Base-by-base conservation (phyloP, 2,797 vertebrate genomes). In the Paedocypris micromegethes region DNA sequence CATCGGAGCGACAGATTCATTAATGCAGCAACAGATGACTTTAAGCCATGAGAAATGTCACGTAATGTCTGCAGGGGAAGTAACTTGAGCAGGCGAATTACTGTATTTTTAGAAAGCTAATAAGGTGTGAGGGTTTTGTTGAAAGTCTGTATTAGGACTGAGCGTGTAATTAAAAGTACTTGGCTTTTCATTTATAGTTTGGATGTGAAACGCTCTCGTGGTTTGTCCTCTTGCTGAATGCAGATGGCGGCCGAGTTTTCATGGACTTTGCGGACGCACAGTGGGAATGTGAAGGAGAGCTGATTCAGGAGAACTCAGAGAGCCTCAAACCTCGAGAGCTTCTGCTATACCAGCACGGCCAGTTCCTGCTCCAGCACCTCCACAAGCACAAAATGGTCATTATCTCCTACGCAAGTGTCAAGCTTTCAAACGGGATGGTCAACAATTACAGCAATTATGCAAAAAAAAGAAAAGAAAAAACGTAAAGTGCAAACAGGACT, bases 341-440 rank as follows among this genome's bases (percentile, higher is more conserved):
- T 42, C 80, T 92, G 45, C 75, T 92, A 52, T 95, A 90, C 74
- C 91, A 93, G 50, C 90, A 94, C 0, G 92, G 93, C 51, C 80
- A 91, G n/a, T 89, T 86, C 67, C 75, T 94, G 49, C 85, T 94
- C 0, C 54, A 83, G 1, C 84, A 87, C 0, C 82, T 98, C 42
- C 80, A 82, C 2, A 48, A 78, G 38, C 86, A 89, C 49, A 81
- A 84, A 70, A 80, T 89, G 86, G 89, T 90, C 68, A 63, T 23
- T 23, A 23, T 23, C 23, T 23, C 23, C 23, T 23, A 23, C 23
- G 23, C 23, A 23, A 23, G 23, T 23, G 23, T 23, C 23, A 23
- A 23, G 23, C 23, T 23, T 23, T 23, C 23, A 23, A 23, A 23
- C 23, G 23, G 23, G 23, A 23, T 23, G 23, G 23, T 23, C 23